Evolutionary conservation across 2,888 invertebrate genomes (phyloP).

Genomic region (Tenthredo scrophulariae): DNA sequence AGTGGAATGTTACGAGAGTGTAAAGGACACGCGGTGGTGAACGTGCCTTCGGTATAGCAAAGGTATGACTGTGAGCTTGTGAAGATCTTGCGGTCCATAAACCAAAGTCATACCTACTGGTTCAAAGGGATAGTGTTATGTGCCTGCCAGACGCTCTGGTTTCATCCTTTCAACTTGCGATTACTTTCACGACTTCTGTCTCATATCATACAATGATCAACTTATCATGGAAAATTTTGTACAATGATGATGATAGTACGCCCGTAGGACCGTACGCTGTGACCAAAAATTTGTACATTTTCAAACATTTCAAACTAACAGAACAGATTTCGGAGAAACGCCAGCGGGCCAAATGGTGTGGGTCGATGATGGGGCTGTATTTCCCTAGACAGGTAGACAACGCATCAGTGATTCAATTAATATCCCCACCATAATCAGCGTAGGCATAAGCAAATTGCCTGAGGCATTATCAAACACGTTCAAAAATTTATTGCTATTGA

Average conservation of each 20-base stretch:
- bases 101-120: constrained; percentile 9
- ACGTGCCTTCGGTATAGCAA: neutral
- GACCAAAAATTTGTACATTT: too few relatives aligned
- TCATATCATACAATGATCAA: too few relatives aligned
- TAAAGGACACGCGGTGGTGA: constrained; percentile 34
- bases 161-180: neutral
- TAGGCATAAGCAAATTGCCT: neutral
- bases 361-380: neutral
- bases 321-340: neutral
- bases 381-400: constrained; percentile 31
- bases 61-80: neutral
- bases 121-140: constrained; percentile 17
- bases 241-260: too few relatives aligned
- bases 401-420: constrained; percentile 48
- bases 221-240: too few relatives aligned
- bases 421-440: neutral
- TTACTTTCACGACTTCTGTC: neutral
- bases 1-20: constrained; percentile 32
- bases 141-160: neutral
- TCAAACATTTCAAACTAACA: neutral
- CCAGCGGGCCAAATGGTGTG: neutral
- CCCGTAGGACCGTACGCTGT: too few relatives aligned
- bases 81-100: constrained; percentile 39
- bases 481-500: constrained; percentile 41
- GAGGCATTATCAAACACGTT: constrained; percentile 32